A percentile compares a stretch with the other conserved stretches of the same genome.
phyloP scores from a whole-genome alignment of 2,888 invertebrate genomes.

The Apodemia hepburni region DNA sequence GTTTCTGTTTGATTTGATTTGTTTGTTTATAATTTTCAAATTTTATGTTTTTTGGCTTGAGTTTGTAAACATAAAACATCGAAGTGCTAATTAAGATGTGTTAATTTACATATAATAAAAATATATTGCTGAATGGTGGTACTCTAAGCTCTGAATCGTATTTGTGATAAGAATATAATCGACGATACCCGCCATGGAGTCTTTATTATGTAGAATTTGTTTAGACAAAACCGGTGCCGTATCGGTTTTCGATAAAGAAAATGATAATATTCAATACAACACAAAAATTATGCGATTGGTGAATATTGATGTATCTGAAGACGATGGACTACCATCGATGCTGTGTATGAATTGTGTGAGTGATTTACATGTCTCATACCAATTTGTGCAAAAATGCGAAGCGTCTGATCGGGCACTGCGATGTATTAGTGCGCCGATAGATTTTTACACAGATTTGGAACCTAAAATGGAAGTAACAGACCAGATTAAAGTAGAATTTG shows the following conservation, averaged over 20 bases:
- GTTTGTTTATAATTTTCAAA: too few relatives aligned
- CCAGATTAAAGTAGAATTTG: slow-evolving; percentile 40
- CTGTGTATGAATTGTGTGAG: slow-evolving; percentile 54
- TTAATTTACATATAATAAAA: too few relatives aligned
- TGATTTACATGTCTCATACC: slow-evolving; percentile 50
- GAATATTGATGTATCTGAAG: slow-evolving; percentile 48
- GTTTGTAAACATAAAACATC: too few relatives aligned
- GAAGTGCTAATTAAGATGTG: too few relatives aligned
- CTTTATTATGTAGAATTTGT: slow-evolving; percentile 56
- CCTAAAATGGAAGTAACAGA: slow-evolving; percentile 32
- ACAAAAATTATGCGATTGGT: slow-evolving; percentile 57
- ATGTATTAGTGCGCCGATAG: slow-evolving; percentile 37
- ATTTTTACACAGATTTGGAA: slow-evolving; percentile 33
- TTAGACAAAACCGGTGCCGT: slow-evolving; percentile 51
- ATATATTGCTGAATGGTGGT: too few relatives aligned
- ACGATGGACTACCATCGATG: slow-evolving; percentile 56
- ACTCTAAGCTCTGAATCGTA: not conserved
- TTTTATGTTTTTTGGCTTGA: too few relatives aligned
- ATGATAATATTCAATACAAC: slow-evolving; percentile 48
- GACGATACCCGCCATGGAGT: slow-evolving; percentile 25
- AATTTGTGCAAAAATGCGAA: slow-evolving; percentile 59
- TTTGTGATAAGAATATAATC: not conserved
- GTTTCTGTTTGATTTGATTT: too few relatives aligned
- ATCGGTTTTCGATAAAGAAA: slow-evolving; percentile 50
- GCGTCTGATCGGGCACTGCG: slow-evolving; percentile 56